These are phyloP conservation scores for Cephus rjabovi DNA, from an alignment of 2,888 invertebrate genomes.

Conservation along the genomic window DNA sequence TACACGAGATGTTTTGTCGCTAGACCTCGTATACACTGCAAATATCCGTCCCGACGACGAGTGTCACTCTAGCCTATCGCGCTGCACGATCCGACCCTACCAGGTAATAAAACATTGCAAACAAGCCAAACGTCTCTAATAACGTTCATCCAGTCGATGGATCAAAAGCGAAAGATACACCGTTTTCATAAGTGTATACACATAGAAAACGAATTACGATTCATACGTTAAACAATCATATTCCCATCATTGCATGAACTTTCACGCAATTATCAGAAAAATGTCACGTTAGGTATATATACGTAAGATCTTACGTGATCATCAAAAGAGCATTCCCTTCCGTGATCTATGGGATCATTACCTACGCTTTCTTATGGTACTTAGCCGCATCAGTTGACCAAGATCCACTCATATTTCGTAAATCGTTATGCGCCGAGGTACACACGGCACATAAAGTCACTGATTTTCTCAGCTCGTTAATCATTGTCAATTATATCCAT, in stretches of 20 bases:
- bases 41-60: background rate
- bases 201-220: constrained; percentile 30
- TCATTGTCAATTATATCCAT: background rate
- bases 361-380: background rate
- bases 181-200: background rate
- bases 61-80: background rate
- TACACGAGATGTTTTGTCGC: constrained; percentile 39
- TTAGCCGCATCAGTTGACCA: background rate
- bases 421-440: background rate
- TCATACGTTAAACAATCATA: background rate
- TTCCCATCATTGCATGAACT: constrained; percentile 11
- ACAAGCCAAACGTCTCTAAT: background rate
- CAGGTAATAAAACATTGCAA: background rate
- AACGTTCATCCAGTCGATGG: background rate
- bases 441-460: background rate
- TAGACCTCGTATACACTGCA: background rate
- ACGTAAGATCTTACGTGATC: background rate
- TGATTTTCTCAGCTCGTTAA: background rate
- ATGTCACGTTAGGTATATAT: background rate
- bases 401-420: background rate
- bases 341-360: background rate
- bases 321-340: background rate
- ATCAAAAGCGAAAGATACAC: background rate
- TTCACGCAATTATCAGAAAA: constrained; percentile 4
- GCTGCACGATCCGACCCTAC: background rate